Percentiles rank a stretch among this genome's conserved stretches.
phyloP scores from a whole-genome alignment of 2,888 invertebrate species.

The Heliconius ismenius region DNA sequence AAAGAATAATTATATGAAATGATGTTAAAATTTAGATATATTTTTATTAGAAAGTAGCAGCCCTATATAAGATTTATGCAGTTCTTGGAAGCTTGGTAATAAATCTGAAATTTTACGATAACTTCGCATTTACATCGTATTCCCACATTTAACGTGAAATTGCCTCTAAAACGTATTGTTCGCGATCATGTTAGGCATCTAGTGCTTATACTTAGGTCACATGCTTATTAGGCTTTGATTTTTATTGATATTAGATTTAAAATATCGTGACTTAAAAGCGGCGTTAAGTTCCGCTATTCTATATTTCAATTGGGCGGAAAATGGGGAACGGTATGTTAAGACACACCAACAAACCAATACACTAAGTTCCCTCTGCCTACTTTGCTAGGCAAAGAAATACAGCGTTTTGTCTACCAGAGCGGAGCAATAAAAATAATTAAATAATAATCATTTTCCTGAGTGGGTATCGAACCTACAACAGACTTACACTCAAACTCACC shows the following conservation, averaged over 20 bases:
- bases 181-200: conserved; percentile 8
- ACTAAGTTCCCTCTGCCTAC: too few species aligned
- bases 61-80: conserved; percentile 44
- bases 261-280: not conserved
- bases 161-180: conserved; percentile 40
- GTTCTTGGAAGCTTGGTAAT: conserved; percentile 40
- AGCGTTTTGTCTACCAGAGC: not conserved
- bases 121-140: conserved; percentile 47
- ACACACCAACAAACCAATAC: too few species aligned
- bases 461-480: not conserved
- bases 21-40: not conserved
- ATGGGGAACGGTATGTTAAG: too few species aligned
- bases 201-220: not conserved
- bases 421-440: not conserved
- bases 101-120: conserved; percentile 49
- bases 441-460: not conserved
- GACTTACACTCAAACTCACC: not conserved
- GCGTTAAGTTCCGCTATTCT: too few species aligned
- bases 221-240: not conserved
- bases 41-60: conserved; percentile 27
- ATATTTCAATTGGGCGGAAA: too few species aligned
- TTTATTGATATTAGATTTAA: not conserved
- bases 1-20: too few species aligned
- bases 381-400: too few species aligned
- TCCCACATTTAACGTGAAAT: conserved; percentile 41